A percentile compares a stretch with the other conserved stretches of the same genome.
phyloP scores from a whole-genome alignment of 2,113 vertebrate species.

The Origma solitaria region DNA sequence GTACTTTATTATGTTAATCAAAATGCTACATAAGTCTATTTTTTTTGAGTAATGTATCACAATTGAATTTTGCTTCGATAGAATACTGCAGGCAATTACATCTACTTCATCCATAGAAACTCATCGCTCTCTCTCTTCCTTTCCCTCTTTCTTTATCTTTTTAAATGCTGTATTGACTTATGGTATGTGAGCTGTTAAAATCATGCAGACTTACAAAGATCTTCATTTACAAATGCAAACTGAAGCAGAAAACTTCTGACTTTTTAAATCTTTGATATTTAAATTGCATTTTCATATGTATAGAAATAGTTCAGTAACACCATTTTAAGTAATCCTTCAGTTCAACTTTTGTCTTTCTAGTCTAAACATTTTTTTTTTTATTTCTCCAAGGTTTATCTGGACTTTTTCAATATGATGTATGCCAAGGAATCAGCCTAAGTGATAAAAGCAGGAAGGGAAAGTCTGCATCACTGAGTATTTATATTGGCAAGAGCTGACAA shows the following conservation, averaged over 20 bases:
- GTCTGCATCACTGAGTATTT: constrained; percentile 78
- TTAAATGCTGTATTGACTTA: neutral
- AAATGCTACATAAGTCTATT: neutral
- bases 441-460: constrained; percentile 74
- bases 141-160: neutral
- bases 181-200: neutral
- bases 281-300: constrained; percentile 20
- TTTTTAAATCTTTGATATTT: neutral
- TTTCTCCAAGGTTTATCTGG: constrained; percentile 63
- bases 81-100: neutral
- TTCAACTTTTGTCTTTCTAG: constrained; percentile 58
- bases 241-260: neutral
- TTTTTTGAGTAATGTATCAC: neutral
- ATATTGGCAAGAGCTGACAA: constrained; percentile 75
- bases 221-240: constrained; percentile 20
- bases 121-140: neutral
- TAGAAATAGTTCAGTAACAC: constrained; percentile 30
- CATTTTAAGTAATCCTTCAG: constrained; percentile 44
- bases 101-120: neutral
- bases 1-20: neutral
- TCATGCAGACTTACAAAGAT: neutral
- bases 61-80: neutral
- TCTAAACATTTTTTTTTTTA: constrained; percentile 63
- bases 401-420: constrained; percentile 65
- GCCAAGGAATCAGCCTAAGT: constrained; percentile 60